Evolutionary conservation across 2,113 vertebrate genomes (phyloP).

Genomic region (Strix aluco): DNA sequence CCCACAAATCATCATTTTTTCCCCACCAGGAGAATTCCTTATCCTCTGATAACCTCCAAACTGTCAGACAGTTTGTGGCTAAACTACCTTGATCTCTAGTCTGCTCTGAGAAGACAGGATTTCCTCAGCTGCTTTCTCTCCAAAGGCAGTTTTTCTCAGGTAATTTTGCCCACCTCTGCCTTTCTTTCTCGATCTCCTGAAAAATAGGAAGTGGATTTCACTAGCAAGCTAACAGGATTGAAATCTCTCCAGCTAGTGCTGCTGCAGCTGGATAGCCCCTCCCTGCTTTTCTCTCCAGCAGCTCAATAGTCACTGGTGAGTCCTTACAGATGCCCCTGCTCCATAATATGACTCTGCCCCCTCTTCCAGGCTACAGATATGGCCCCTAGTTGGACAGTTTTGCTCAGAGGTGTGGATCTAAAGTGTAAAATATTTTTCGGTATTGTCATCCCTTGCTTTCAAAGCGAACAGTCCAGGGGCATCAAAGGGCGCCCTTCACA

Average conservation of each 20-base stretch:
- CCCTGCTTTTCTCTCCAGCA: not conserved
- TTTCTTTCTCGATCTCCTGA: not conserved
- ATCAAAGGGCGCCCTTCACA: not conserved
- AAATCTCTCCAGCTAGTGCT: not conserved
- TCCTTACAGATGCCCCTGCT: not conserved
- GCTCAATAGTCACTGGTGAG: accelerated
- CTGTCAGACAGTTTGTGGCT: not conserved
- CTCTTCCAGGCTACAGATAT: not conserved
- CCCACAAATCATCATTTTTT: not conserved
- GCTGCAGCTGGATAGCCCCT: not conserved
- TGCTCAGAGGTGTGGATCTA: not conserved
- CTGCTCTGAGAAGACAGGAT: not conserved
- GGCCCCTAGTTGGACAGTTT: not conserved
- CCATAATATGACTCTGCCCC: not conserved
- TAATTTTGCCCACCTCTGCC: not conserved
- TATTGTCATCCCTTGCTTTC: not conserved
- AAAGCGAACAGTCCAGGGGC: not conserved
- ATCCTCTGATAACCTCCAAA: not conserved
- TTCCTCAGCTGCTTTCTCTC: not conserved
- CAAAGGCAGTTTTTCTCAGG: not conserved
- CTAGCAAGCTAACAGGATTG: not conserved
- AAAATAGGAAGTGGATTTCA: not conserved
- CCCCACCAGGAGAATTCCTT: not conserved
- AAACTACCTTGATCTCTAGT: not conserved
- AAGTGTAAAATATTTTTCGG: not conserved